Conservation (phyloP, 2,888 invertebrate genomes). For the Drosophila maculinotata region DNA sequence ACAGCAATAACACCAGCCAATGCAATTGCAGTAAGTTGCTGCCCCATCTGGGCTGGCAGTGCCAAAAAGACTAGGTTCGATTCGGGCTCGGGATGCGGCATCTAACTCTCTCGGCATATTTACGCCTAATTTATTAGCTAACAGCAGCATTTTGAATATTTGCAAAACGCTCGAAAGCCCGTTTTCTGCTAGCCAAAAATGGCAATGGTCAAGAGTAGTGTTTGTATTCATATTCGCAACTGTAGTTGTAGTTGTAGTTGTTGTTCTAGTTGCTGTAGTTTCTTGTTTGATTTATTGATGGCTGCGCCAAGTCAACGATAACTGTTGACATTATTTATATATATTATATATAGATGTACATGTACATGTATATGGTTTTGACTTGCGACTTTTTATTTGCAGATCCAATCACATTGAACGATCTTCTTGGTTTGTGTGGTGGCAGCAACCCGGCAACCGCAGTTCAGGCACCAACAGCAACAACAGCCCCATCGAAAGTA, state of each 20-base stretch:
- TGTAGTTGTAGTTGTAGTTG: too few species aligned
- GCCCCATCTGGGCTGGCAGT: conserved; percentile 13
- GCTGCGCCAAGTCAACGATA: conserved; percentile 63
- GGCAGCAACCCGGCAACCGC: conserved; percentile 55
- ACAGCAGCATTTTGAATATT: conserved; percentile 75
- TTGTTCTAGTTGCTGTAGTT: conserved; percentile 19
- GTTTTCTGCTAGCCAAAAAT: conserved; percentile 24
- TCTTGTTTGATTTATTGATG: conserved; percentile 75
- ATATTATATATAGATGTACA: conserved; percentile 10
- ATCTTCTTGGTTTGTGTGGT: conserved; percentile 82
- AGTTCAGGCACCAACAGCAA: conserved; percentile 43
- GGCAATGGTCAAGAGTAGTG: conserved; percentile 19
- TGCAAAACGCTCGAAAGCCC: conserved; percentile 76
- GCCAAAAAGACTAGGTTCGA: conserved; percentile 34
- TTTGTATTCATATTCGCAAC: conserved; percentile 60
- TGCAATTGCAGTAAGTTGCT: conserved; percentile 73
- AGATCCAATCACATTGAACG: conserved; percentile 83
- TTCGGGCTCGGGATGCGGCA: conserved; percentile 10
- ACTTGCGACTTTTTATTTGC: conserved; percentile 49
- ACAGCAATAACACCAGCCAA: conserved; percentile 43
- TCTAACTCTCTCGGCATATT: conserved; percentile 50
- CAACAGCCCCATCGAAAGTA: conserved; percentile 37
- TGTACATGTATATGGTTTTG: conserved; percentile 9
- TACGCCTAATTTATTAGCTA: conserved; percentile 82
- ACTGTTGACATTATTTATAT: conserved; percentile 56